Conservation (phyloP, 2,113 vertebrate species). For the Hippoglossus stenolepis region DNA sequence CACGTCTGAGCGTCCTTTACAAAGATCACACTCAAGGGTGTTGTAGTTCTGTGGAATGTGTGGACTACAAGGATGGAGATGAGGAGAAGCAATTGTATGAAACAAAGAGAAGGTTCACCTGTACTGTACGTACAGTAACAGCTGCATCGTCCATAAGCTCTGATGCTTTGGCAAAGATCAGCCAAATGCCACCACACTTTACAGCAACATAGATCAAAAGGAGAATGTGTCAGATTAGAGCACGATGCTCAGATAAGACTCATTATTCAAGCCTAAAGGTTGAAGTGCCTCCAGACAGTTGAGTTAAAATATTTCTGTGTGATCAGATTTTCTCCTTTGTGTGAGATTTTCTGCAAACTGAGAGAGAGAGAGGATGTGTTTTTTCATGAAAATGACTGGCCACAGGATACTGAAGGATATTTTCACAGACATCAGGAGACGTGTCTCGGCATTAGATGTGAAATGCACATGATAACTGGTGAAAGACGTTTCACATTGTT, state of each 20-base stretch:
- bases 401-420: background rate
- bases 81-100: background rate
- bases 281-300: conserved; percentile 21
- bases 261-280: conserved; percentile 26
- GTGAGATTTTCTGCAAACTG: conserved; percentile 12
- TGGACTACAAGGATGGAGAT: conserved; percentile 5
- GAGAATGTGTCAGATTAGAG: background rate
- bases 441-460: background rate
- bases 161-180: background rate
- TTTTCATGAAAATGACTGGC: conserved; percentile 14
- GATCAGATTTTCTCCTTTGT: background rate
- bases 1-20: background rate
- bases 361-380: conserved; percentile 9
- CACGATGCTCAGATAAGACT: background rate
- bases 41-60: conserved; percentile 8
- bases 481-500: too few species aligned
- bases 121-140: background rate
- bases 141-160: background rate
- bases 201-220: conserved; percentile 1
- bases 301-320: conserved; percentile 16
- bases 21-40: conserved; percentile 15
- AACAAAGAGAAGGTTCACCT: background rate
- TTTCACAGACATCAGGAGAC: background rate
- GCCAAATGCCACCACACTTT: background rate
- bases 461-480: background rate